Percentiles rank a stretch among this genome's conserved stretches.
Conservation (phyloP, 2,113 vertebrate species). For the Eulemur rufifrons region DNA sequence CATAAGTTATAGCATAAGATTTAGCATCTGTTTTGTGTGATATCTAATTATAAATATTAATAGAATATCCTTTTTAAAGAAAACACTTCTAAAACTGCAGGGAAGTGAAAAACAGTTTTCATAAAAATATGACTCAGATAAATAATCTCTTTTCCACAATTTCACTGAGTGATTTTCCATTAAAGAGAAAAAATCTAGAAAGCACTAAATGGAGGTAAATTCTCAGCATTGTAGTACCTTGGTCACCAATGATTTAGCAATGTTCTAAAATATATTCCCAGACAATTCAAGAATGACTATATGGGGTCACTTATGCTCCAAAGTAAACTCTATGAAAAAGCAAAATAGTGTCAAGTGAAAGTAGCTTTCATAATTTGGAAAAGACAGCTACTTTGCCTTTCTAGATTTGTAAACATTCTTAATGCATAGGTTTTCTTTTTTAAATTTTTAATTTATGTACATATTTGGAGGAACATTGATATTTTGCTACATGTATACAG, state of each 20-base stretch:
- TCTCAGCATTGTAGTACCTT: neutral
- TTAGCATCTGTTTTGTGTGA: slow-evolving; percentile 74
- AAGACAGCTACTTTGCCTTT: neutral
- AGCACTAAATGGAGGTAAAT: neutral
- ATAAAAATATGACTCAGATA: slow-evolving; percentile 75
- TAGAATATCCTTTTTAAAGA: slow-evolving; percentile 66
- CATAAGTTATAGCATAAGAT: slow-evolving; percentile 68
- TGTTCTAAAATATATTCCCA: neutral
- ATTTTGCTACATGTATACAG: neutral
- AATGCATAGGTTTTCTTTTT: neutral
- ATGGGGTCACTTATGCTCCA: neutral
- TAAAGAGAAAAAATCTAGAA: slow-evolving; percentile 6
- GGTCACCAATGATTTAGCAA: neutral
- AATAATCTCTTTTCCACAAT: slow-evolving; percentile 66
- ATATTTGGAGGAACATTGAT: neutral
- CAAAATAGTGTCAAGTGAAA: neutral
- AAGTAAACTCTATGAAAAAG: neutral
- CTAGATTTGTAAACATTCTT: neutral
- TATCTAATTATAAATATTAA: slow-evolving; percentile 80
- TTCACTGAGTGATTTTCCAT: slow-evolving; percentile 70
- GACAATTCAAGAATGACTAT: neutral
- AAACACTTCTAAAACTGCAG: slow-evolving; percentile 69
- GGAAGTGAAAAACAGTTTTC: slow-evolving; percentile 55
- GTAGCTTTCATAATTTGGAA: neutral
- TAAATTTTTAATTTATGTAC: neutral